These are phyloP conservation scores for Diarsia brunnea DNA, from an alignment of 2,888 invertebrate species.

Conservation along the genomic window DNA sequence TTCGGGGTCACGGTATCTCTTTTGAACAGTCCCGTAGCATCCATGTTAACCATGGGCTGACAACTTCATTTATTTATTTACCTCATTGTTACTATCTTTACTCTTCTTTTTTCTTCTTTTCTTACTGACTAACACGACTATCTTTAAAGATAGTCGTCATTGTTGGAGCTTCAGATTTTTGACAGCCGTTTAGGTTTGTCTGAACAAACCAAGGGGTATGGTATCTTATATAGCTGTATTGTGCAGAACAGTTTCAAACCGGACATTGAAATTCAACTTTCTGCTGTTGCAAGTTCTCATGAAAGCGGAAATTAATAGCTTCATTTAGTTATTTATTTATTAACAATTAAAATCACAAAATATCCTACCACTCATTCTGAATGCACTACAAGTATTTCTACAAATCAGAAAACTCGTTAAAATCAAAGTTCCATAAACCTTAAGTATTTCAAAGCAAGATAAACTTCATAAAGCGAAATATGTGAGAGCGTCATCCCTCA, in stretches of 20 bases:
- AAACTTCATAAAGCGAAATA: constrained; percentile 78
- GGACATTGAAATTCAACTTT: background rate
- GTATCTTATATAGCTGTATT: background rate
- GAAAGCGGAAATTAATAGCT: background rate
- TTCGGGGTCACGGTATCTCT: too few species aligned
- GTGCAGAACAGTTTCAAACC: background rate
- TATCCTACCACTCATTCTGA: constrained; percentile 1
- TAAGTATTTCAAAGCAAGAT: constrained; percentile 69
- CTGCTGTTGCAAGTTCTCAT: background rate
- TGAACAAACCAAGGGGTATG: background rate
- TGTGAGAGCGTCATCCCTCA: constrained; percentile 78
- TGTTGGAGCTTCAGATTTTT: background rate
- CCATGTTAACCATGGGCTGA: background rate
- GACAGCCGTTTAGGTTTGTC: background rate
- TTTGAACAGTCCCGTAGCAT: too few species aligned
- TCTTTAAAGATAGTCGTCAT: too few species aligned
- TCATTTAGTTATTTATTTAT: background rate
- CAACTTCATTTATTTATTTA: too few species aligned
- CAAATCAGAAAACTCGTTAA: constrained; percentile 72
- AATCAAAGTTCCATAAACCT: constrained; percentile 70
- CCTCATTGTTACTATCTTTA: too few species aligned
- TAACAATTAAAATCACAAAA: background rate
- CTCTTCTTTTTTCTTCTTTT: too few species aligned
- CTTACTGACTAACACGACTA: too few species aligned
- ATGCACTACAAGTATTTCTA: constrained; percentile 56